Evolutionary conservation across 92 coral and sea anemone species (phyloP), one percentile per base, ranked within the genome.

Genomic region (Phenganax stokvisi): DNA sequence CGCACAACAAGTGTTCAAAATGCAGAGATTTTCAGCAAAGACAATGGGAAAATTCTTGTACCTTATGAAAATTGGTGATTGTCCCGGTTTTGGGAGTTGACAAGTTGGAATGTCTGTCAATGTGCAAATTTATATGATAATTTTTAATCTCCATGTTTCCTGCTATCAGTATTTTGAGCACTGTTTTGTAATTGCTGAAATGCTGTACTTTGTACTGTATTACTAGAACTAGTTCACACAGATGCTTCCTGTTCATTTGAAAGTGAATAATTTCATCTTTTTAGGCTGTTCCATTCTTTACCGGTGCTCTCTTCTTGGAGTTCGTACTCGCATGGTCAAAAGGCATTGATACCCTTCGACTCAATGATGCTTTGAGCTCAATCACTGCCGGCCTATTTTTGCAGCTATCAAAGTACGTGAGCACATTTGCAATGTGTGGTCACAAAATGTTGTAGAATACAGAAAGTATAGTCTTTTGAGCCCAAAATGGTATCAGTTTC

Each of bases 361-460:
- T 93, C 27, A 93, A 90, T 83, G 97, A 93, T 74, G 91, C 87
- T 9, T 76, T 93, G 30, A 93, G 93, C 59, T 90, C 94, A 51
- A 0, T 90, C 25, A 72, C 91, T 37, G 96, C 96, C 9, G 97
- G 92, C 15, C 16, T 83, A 8, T 70, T 91, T 8, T 78, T 87
- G 51, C 96, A 93, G 80, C 71, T 92, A 28, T 72, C 91, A 70
- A 93, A 89, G 96, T 90, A 84, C 81, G 89, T 54, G 17, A 74
- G 51, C 12, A 20, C 59, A 17, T 8, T 20, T 57, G 47, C 2
- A 37, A 37, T 0, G 47, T 37, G 47, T 37, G 47, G 47, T 5
- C 5, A 5, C 47, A 37, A 37, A 37, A 37, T 37, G 47, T 37
- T 37, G 47, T 37, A 37, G 3, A 37, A 37, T 37, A 37, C 5